These are phyloP conservation scores for Sebastes variabilis DNA, from an alignment of 2,797 vertebrate species.

Conservation along the genomic window DNA sequence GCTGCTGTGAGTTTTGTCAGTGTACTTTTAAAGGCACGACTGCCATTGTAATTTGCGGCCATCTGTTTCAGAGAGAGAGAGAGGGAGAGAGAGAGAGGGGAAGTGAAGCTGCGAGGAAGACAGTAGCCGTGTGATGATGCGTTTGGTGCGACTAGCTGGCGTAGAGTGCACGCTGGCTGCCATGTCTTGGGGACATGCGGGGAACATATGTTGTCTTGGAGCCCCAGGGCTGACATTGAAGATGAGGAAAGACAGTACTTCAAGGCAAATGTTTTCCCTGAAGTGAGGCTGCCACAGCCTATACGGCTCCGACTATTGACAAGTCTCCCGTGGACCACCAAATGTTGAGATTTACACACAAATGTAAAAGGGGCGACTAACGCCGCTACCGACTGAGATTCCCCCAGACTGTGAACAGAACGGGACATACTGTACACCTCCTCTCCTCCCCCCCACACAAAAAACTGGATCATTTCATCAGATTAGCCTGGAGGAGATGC, in stretches of 20 bases:
- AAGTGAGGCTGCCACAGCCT: constrained; percentile 95
- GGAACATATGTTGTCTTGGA: constrained; percentile 99
- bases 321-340: constrained; percentile 92
- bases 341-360: constrained; percentile 87
- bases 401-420: constrained; percentile 55
- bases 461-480: constrained; percentile 69
- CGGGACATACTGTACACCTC: constrained; percentile 13
- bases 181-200: constrained; percentile 94
- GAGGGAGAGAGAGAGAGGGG: neutral
- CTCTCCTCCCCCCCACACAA: neutral
- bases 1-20: constrained; percentile 82
- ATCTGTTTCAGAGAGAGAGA: constrained; percentile 87
- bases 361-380: constrained; percentile 54
- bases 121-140: constrained; percentile 68
- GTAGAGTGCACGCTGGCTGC: constrained; percentile 84
- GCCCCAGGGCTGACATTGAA: constrained; percentile 96
- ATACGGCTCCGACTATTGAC: constrained; percentile 92
- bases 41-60: constrained; percentile 89
- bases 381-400: constrained; percentile 39
- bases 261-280: constrained; percentile 97
- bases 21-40: constrained; percentile 84
- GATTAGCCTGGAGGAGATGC: constrained; percentile 80
- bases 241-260: constrained; percentile 98
- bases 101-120: constrained; percentile 74
- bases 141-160: constrained; percentile 70